Evolutionary conservation across 2,888 invertebrate species (phyloP).

Genomic region (Lasioglossum morio): DNA sequence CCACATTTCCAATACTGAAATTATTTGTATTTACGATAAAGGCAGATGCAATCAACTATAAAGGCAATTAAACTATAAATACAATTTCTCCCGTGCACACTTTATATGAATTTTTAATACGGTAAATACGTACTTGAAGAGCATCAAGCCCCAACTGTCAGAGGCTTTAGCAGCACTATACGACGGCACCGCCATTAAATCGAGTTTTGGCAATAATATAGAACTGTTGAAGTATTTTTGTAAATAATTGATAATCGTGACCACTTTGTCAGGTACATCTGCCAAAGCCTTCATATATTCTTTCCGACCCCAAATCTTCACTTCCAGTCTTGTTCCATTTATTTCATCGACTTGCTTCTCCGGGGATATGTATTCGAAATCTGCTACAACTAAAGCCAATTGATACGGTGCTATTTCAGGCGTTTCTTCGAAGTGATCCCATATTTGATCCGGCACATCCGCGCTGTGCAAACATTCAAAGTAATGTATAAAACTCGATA

Average conservation of each 20-base stretch:
- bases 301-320: constrained; percentile 88
- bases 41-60: no score
- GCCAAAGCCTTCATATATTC: constrained; percentile 87
- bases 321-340: constrained; percentile 83
- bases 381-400: constrained; percentile 90
- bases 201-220: constrained; percentile 89
- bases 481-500: background rate
- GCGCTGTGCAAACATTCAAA: constrained; percentile 80
- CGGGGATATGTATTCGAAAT: constrained; percentile 86
- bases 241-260: constrained; percentile 87
- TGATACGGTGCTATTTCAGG: constrained; percentile 92
- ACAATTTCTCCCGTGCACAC: no score
- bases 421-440: constrained; percentile 89
- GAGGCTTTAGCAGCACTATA: constrained; percentile 89
- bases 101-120: background rate
- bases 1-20: no score
- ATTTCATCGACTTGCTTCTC: constrained; percentile 81
- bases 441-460: constrained; percentile 85
- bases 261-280: constrained; percentile 87
- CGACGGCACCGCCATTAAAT: constrained; percentile 90
- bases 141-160: constrained; percentile 92
- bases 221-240: constrained; percentile 88
- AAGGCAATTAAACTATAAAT: background rate
- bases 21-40: no score
- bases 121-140: constrained; percentile 89